A percentile compares a stretch with the other conserved stretches of the same genome.
Evolutionary conservation across 2,113 vertebrate species (phyloP).

Genomic region (Notechis scutatus): DNA sequence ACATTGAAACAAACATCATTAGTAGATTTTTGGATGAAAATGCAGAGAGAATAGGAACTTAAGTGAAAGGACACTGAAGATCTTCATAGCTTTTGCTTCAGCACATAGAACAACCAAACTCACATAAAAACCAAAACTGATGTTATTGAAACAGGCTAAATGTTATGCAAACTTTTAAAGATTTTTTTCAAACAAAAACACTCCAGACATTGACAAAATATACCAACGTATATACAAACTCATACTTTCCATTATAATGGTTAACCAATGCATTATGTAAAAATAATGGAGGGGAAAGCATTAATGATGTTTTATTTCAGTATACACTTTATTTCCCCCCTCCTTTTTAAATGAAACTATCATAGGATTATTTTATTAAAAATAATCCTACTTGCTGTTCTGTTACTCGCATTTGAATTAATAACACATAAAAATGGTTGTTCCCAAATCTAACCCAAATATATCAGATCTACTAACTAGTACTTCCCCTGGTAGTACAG

Average conservation of each 20-base stretch:
- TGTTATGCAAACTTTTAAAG: background rate
- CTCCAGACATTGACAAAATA: background rate
- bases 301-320: background rate
- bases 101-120: background rate
- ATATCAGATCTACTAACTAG: background rate
- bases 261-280: background rate
- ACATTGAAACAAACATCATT: background rate
- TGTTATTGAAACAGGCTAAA: background rate
- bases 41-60: background rate
- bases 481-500: background rate
- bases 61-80: background rate
- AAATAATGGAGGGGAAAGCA: background rate
- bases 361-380: background rate
- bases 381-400: background rate
- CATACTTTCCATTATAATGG: background rate
- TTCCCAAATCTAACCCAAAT: background rate
- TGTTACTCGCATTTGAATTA: background rate
- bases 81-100: background rate
- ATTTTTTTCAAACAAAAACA: background rate
- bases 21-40: background rate
- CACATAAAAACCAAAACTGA: background rate
- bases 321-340: background rate
- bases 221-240: background rate
- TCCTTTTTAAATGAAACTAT: background rate
- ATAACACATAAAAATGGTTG: background rate